Conservation (phyloP, 2,888 invertebrate genomes). For the Melanophora roralis region DNA sequence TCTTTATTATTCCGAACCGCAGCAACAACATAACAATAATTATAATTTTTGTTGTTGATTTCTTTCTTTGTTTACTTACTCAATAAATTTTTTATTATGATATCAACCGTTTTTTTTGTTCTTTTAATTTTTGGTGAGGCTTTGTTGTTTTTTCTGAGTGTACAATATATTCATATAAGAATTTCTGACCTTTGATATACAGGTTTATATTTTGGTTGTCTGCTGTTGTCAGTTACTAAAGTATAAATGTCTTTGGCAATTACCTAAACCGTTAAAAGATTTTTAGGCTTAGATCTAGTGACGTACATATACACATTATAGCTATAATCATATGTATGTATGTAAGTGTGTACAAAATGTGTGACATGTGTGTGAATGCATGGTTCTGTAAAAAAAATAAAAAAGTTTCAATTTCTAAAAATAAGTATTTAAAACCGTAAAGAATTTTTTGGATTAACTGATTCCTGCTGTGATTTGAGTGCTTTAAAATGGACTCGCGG, state of each 20-base stretch:
- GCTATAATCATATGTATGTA: too few relatives aligned
- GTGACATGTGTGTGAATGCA: too few relatives aligned
- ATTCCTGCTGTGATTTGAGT: too few relatives aligned
- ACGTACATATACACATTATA: too few relatives aligned
- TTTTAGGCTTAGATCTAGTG: background rate
- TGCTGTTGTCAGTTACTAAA: background rate
- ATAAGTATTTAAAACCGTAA: too few relatives aligned
- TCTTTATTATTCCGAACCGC: background rate
- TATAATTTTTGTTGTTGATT: constrained; percentile 36
- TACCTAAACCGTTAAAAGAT: background rate
- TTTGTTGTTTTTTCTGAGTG: too few relatives aligned
- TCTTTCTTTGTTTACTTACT: constrained; percentile 70
- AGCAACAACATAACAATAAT: constrained; percentile 19
- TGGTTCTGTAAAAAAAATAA: too few relatives aligned
- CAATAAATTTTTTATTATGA: constrained; percentile 76
- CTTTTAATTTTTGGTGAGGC: background rate
- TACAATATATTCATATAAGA: background rate
- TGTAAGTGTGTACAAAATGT: too few relatives aligned
- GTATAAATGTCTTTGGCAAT: background rate
- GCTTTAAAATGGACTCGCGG: too few relatives aligned
- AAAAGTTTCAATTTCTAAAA: too few relatives aligned
- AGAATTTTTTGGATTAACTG: too few relatives aligned
- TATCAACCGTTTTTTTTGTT: constrained; percentile 65
- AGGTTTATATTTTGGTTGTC: constrained; percentile 49
- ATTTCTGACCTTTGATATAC: constrained; percentile 60